These are phyloP conservation scores for Zoanthus gigantus DNA, from an alignment of 92 coral and sea anemone genomes.

Conservation along the genomic window DNA sequence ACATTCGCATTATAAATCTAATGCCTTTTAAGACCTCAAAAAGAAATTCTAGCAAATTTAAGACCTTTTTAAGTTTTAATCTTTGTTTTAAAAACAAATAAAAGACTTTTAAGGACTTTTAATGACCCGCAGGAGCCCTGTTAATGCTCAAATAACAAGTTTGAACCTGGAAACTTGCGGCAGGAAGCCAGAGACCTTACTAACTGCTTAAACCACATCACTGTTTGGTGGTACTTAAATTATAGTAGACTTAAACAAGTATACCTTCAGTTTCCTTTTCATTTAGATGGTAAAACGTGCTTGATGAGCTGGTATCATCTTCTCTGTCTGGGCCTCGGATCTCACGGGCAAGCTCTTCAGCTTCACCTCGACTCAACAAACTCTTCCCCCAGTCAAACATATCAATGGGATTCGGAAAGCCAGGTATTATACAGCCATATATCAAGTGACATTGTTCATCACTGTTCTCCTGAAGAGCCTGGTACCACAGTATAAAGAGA, in stretches of 20 bases:
- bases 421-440: constrained; percentile 92
- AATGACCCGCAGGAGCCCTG: too few relatives aligned
- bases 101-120: too few relatives aligned
- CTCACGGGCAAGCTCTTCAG: constrained; percentile 79
- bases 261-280: constrained; percentile 83
- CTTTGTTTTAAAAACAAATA: too few relatives aligned
- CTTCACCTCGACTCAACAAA: constrained; percentile 68
- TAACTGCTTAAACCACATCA: too few relatives aligned
- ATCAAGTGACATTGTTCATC: constrained; percentile 90
- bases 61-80: too few relatives aligned
- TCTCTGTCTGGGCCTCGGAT: constrained; percentile 74
- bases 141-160: too few relatives aligned
- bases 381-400: constrained; percentile 76
- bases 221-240: too few relatives aligned
- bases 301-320: constrained; percentile 68
- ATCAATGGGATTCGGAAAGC: constrained; percentile 89
- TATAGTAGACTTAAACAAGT: neutral
- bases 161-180: too few relatives aligned
- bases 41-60: too few relatives aligned
- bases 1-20: too few relatives aligned
- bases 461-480: constrained; percentile 80
- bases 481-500: constrained; percentile 94
- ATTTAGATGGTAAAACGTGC: constrained; percentile 64
- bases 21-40: too few relatives aligned
- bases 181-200: too few relatives aligned